Evolutionary conservation across 1,140 invertebrate species (phyloP), one percentile per base, ranked within the genome.

Genomic region (Zaprionus inermis): DNA sequence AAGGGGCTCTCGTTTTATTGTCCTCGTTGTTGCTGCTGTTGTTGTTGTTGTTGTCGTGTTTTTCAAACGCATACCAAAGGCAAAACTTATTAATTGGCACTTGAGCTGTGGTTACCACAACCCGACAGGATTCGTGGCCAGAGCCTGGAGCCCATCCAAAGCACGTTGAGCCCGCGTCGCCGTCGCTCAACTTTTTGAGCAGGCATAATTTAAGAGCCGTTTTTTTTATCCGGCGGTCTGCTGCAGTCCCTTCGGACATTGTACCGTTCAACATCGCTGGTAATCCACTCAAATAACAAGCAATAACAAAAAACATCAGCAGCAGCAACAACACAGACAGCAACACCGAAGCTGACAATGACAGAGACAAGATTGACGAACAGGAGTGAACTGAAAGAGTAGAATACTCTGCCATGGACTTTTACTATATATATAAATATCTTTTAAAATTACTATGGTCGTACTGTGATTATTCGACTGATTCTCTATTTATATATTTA

Each of bases 81-180:
- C 76, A 82, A 60, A 86, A 89, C 83, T 88, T 88, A 89, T 86
- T 86, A 88, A 86, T 86, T 86, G 83, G 84, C 83, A 86, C 83
- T 86, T 88, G 83, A 83, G 84, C 72, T 79, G 83, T 76, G 79
- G 83, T 85, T 75, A 69, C 60, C 70, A 59, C 41, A 51, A 41
- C 46, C 52, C 16, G 38, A 55, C 75, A 57, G 44, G 24, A 14
- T 51, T 20, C 52, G 36, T 49, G 44, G 16, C 18, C 57, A 11
- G 57, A 34, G 44, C 28, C 55, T 16, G 32, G 44, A 16, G 18
- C 41, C 28, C 57, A 41, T 56, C 64, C 68, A 52, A 55, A 74
- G 69, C 51, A 55, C 51, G 22, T 64, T 55, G 51, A 55, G 61
- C 49, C 34, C 61, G 51, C 52, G 5, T 22, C 67, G 64, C 65